Evolutionary conservation across 2,113 vertebrate species (phyloP).

Genomic region (Halcyon malimbica): DNA sequence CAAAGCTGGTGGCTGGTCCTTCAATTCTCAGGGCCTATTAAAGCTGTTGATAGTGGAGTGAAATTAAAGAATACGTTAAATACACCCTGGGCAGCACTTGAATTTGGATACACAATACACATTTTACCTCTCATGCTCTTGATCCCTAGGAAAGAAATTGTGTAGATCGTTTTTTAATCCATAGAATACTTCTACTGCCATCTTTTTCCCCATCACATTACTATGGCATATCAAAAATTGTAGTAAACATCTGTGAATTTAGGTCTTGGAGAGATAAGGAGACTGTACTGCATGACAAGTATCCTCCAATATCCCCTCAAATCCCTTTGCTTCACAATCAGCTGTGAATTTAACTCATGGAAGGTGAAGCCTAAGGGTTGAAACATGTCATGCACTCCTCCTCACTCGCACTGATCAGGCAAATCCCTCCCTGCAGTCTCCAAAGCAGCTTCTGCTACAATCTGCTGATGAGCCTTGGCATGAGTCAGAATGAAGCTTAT

Average conservation of each 20-base stretch:
- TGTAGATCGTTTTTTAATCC: background rate
- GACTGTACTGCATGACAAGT: background rate
- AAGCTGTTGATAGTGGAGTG: background rate
- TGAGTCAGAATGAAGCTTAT: background rate
- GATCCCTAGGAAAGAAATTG: background rate
- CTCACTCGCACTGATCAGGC: rapidly evolving
- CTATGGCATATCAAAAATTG: background rate
- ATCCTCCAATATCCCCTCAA: background rate
- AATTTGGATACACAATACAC: rapidly evolving
- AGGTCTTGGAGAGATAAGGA: background rate
- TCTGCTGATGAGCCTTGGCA: background rate
- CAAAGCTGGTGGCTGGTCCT: background rate
- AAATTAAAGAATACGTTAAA: background rate
- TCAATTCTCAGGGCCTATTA: background rate
- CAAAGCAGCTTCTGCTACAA: background rate
- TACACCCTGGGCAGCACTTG: background rate
- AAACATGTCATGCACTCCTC: background rate
- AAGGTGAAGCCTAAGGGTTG: background rate
- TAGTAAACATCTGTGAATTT: background rate
- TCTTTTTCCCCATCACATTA: background rate
- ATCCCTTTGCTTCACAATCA: background rate
- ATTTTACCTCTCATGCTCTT: background rate
- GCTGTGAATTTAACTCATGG: background rate
- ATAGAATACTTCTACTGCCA: background rate
- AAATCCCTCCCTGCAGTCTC: background rate